A percentile compares a stretch with the other conserved stretches of the same genome.
These are phyloP conservation scores for Ispidina lecontei DNA, from an alignment of 2,797 vertebrate species.

Conservation along the genomic window DNA sequence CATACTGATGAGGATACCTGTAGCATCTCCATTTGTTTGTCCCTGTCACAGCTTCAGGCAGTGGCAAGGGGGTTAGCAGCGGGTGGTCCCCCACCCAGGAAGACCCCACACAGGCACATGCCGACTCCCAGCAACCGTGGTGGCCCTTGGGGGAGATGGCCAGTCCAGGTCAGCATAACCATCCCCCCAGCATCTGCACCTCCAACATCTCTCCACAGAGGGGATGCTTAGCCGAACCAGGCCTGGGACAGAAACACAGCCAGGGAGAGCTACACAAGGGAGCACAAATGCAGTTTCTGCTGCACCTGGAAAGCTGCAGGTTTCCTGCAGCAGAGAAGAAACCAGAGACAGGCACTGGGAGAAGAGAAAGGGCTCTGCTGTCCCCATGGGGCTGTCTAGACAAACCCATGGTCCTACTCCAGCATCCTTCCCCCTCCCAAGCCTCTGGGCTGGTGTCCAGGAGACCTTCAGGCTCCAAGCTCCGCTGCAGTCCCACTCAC, in stretches of 20 bases:
- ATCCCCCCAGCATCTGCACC: fast-evolving
- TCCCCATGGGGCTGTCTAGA: constrained; percentile 3
- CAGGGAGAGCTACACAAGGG: neutral
- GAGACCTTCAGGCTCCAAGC: neutral
- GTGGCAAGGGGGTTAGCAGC: fast-evolving
- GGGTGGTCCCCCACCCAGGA: neutral
- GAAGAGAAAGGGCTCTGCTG: neutral
- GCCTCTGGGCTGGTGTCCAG: neutral
- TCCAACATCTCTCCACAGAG: fast-evolving
- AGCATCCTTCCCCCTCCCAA: neutral
- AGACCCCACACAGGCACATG: neutral
- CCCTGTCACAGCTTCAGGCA: neutral
- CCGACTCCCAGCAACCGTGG: fast-evolving
- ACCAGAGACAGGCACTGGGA: neutral
- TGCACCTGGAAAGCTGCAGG: neutral
- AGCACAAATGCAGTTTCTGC: neutral
- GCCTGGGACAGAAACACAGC: neutral
- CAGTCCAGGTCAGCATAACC: neutral
- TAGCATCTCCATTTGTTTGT: neutral
- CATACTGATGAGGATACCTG: neutral
- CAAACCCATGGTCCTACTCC: neutral
- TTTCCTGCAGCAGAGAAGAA: constrained; percentile 1
- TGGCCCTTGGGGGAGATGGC: neutral
- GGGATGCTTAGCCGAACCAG: neutral
- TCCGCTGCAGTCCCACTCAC: fast-evolving